Conservation (phyloP, 1,140 invertebrate genomes). For the Archivesica marissinica region DNA sequence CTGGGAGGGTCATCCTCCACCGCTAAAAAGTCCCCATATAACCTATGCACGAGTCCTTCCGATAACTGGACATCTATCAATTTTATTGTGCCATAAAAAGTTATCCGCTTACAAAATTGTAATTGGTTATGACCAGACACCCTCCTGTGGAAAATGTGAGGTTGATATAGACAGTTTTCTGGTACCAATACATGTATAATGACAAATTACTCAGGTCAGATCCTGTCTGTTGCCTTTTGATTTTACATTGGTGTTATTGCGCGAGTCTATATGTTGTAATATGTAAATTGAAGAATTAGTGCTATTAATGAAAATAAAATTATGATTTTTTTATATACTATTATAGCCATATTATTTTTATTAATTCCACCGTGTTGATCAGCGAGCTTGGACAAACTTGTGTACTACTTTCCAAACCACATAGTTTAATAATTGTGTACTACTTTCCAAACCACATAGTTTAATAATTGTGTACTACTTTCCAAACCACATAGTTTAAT, state of each 20-base stretch:
- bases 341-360: no score
- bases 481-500: no score
- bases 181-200: not conserved
- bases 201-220: conserved; percentile 14
- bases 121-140: not conserved
- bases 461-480: no score
- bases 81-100: not conserved
- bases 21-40: not conserved
- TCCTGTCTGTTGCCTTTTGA: not conserved
- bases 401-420: no score
- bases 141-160: not conserved
- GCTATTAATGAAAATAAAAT: conserved; percentile 24
- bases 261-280: not conserved
- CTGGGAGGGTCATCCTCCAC: no score
- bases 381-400: no score
- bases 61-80: not conserved
- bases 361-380: no score
- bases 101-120: not conserved
- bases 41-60: not conserved
- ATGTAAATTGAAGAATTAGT: conserved; percentile 24
- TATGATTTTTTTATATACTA: conserved; percentile 3
- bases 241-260: not conserved
- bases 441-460: no score
- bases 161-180: no score
- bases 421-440: no score